A percentile compares a stretch with the other conserved stretches of the same genome.
These are phyloP conservation scores for Athalia circularis DNA, from an alignment of 2,888 invertebrate species.

Conservation along the genomic window DNA sequence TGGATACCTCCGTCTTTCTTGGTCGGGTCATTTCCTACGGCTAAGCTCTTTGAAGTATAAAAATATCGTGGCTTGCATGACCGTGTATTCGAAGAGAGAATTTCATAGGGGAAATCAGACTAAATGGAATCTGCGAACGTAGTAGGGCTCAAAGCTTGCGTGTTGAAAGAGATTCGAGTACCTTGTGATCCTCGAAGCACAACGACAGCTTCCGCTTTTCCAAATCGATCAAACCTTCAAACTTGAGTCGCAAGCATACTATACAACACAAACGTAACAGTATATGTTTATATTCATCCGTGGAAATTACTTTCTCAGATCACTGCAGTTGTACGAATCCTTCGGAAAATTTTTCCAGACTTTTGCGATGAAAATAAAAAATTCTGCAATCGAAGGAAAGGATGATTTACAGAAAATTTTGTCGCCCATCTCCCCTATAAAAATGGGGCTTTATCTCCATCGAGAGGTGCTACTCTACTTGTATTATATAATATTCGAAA, in stretches of 20 bases:
- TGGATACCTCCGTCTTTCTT: background rate
- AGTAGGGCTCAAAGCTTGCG: background rate
- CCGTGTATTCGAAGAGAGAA: background rate
- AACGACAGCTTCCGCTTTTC: background rate
- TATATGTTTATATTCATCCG: no score
- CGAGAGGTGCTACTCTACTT: no score
- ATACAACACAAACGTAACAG: no score
- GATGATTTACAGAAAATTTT: no score
- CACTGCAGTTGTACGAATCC: no score
- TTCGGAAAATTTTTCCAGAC: no score
- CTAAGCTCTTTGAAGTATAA: background rate
- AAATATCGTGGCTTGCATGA: background rate
- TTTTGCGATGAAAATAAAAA: no score
- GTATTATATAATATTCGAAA: no score
- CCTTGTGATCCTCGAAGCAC: background rate
- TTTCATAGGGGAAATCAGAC: constrained; percentile 1
- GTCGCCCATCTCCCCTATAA: no score
- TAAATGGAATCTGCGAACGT: background rate
- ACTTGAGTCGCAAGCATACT: background rate
- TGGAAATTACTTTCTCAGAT: no score
- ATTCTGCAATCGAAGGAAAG: no score
- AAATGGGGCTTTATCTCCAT: no score
- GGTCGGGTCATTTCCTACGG: background rate
- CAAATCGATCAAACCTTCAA: background rate
- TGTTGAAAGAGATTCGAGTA: background rate